phyloP scores from a whole-genome alignment of 2,797 vertebrate genomes.

The Cirrhinus molitorella region DNA sequence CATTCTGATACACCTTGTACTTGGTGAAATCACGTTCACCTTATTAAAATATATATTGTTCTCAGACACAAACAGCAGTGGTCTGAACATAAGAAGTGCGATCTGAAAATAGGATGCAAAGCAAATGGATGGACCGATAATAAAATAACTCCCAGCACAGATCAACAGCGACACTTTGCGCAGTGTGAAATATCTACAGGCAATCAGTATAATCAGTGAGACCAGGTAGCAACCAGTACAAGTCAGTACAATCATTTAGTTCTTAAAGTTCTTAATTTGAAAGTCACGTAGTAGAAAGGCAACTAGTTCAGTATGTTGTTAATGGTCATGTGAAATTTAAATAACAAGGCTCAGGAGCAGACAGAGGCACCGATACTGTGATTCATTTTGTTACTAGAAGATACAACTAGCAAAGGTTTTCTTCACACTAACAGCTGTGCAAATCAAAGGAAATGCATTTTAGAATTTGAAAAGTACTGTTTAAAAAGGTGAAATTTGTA shows the following conservation, averaged over 20 bases:
- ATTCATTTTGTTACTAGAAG: neutral
- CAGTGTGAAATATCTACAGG: neutral
- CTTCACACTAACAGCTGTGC: neutral
- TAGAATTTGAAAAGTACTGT: too few relatives aligned
- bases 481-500: too few relatives aligned
- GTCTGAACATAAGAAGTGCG: neutral
- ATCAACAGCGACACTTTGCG: conserved; percentile 8
- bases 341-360: neutral
- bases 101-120: neutral
- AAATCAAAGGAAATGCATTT: neutral
- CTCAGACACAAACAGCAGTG: neutral
- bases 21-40: too few relatives aligned
- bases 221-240: too few relatives aligned
- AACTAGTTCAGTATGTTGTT: neutral
- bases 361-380: neutral
- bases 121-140: neutral
- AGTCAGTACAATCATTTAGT: neutral
- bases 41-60: neutral
- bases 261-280: neutral
- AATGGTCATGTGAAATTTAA: neutral
- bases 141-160: neutral
- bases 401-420: neutral
- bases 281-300: too few relatives aligned
- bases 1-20: too few relatives aligned
- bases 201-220: too few relatives aligned